Conservation (phyloP, 23 tunicate species). For the Ascidia mentula region DNA sequence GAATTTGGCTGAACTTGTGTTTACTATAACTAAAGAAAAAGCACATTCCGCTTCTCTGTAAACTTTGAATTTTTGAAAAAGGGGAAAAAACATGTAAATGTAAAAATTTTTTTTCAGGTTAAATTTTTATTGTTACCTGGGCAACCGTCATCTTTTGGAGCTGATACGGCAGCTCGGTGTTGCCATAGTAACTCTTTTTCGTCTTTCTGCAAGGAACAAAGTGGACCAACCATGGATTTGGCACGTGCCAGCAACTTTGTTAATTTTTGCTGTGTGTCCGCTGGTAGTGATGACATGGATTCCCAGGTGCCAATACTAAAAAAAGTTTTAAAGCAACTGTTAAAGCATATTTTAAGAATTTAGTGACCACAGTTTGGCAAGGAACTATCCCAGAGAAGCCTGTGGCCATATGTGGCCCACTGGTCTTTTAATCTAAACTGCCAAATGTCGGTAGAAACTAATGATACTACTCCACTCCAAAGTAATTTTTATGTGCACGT, state of each 20-base stretch:
- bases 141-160: slow-evolving; percentile 7
- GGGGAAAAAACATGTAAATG: not conserved
- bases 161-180: slow-evolving; percentile 28
- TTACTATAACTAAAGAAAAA: not conserved
- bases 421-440: too few relatives aligned
- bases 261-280: slow-evolving; percentile 31
- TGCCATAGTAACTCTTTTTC: slow-evolving; percentile 75
- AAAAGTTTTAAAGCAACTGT: too few relatives aligned
- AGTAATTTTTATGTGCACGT: too few relatives aligned
- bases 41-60: not conserved
- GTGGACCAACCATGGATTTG: slow-evolving; percentile 37
- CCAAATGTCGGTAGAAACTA: too few relatives aligned
- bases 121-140: not conserved
- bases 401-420: too few relatives aligned
- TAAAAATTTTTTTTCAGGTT: not conserved
- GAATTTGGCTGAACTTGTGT: not conserved
- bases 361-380: too few relatives aligned
- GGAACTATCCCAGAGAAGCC: too few relatives aligned
- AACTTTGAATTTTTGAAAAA: not conserved
- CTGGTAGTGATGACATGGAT: slow-evolving; percentile 25
- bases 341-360: too few relatives aligned
- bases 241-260: slow-evolving; percentile 28
- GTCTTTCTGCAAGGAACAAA: slow-evolving; percentile 37
- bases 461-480: too few relatives aligned
- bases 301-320: too few relatives aligned